A percentile compares a stretch with the other conserved stretches of the same genome.
These are phyloP conservation scores for Notothenia coriiceps DNA, from an alignment of 2,113 vertebrate genomes.

Conservation along the genomic window DNA sequence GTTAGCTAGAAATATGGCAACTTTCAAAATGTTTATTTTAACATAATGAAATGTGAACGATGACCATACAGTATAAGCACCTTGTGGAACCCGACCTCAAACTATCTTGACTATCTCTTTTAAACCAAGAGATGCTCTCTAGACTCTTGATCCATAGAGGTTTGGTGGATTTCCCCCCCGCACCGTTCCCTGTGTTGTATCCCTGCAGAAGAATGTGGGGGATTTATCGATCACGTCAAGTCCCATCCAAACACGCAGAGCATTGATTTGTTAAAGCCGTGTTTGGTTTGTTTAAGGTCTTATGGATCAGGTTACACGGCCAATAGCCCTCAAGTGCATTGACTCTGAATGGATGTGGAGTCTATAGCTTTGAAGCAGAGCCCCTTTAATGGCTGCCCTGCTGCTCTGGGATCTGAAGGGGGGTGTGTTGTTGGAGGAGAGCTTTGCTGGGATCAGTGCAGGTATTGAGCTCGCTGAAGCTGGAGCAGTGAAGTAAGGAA, in stretches of 20 bases:
- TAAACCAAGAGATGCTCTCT: neutral
- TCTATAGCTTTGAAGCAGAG: conserved; percentile 13
- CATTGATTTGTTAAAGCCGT: conserved; percentile 40
- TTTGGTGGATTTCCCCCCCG: neutral
- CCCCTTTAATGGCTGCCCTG: neutral
- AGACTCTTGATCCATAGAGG: neutral
- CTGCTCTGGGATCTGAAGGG: conserved; percentile 16
- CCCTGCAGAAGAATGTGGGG: neutral
- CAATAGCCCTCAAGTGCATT: conserved; percentile 5
- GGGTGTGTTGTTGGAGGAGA: conserved; percentile 11
- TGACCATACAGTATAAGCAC: too few relatives aligned
- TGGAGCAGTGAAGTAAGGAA: neutral
- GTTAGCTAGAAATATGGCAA: too few relatives aligned
- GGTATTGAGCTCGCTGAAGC: neutral
- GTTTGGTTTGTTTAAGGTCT: conserved; percentile 43
- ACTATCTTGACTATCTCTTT: too few relatives aligned
- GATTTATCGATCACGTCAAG: neutral
- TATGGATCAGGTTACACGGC: conserved; percentile 36
- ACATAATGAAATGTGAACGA: too few relatives aligned
- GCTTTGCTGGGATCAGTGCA: conserved; percentile 4
- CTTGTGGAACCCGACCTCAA: too few relatives aligned
- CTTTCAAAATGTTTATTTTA: too few relatives aligned
- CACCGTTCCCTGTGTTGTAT: neutral
- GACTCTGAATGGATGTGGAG: neutral
- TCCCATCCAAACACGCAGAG: conserved; percentile 1